Evolutionary conservation across 2,888 invertebrate genomes (phyloP), one percentile per base, ranked within the genome.

Genomic region (Nipponacmea schrenckii): DNA sequence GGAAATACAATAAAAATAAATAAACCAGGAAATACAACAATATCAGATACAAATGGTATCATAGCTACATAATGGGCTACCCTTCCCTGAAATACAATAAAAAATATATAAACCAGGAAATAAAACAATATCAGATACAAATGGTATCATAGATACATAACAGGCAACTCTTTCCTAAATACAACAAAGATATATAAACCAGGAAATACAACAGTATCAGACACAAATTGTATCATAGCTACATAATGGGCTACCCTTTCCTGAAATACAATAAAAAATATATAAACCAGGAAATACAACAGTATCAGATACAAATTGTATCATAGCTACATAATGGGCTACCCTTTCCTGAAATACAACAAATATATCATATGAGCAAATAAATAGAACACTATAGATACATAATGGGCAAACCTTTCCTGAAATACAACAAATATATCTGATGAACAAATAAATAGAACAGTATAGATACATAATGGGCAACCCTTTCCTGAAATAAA

Each of bases 71-170:
- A 94, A 83, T 93, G 89, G 24, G n/a, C 90, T 20, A 91, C 88
- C 80, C 88, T 79, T 69, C 90, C 89, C 84, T 89, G 80, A 24
- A 81, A 72, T 64, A 27, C 67, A 56, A 68, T 27, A 67, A 62
- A 66, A n/a, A 27, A 92, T 89, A 80, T 91, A 89, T 56, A 90
- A 82, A 10, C 90, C 90, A 14, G 91, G 90, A 79, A 91, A 91
- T 46, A 91, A 83, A 24, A 90, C 87, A 64, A 89, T 89, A 77
- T 91, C 91, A 1, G 91, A 86, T 15, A 91, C 87, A 66, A 91
- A 90, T 5, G 94, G 94, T 81, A 94, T 93, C 77, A 93, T 85
- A 0, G 93, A 91, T 2, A 94, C 93, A 83, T 92, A 94, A 83
- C 93, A 89, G 24, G 93, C 90, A n/a, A 91, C 88, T 81, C 88